A percentile compares a stretch with the other conserved stretches of the same genome.
phyloP scores from a whole-genome alignment of 1,140 invertebrate genomes.

The Drosophila obscura region DNA sequence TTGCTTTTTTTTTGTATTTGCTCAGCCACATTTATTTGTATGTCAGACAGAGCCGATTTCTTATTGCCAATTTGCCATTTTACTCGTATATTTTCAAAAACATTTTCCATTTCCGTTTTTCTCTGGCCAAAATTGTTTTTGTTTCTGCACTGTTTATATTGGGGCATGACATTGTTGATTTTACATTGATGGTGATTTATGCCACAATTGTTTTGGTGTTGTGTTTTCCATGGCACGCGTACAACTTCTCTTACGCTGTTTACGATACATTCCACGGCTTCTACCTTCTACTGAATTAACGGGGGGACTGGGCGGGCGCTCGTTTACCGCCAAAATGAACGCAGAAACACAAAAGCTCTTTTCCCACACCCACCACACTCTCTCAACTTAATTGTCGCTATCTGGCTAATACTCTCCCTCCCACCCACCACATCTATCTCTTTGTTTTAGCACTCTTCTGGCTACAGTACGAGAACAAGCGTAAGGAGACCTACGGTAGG shows the following conservation, averaged over 20 bases:
- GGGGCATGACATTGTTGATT: too few relatives aligned
- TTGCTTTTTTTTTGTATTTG: slow-evolving; percentile 43
- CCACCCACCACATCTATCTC: neutral
- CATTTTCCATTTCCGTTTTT: slow-evolving; percentile 20
- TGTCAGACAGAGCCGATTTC: slow-evolving; percentile 42
- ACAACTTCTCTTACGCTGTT: too few relatives aligned
- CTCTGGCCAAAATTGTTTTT: slow-evolving; percentile 12
- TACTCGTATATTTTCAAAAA: slow-evolving; percentile 25
- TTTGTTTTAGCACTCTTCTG: neutral
- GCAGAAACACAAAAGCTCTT: too few relatives aligned
- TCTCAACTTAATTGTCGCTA: neutral
- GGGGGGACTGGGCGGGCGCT: neutral
- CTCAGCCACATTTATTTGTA: slow-evolving; percentile 46
- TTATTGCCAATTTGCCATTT: slow-evolving; percentile 45
- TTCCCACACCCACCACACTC: neutral
- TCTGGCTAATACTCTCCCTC: neutral
- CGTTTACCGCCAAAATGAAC: too few relatives aligned
- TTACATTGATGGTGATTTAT: too few relatives aligned
- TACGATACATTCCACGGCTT: too few relatives aligned
- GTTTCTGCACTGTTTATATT: neutral
- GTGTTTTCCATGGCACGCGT: too few relatives aligned
- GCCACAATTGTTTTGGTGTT: too few relatives aligned
- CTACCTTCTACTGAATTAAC: neutral
- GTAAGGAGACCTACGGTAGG: neutral
- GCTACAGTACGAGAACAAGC: neutral